phyloP scores from a whole-genome alignment of 2,797 vertebrate species.

The Danio aesculapii region DNA sequence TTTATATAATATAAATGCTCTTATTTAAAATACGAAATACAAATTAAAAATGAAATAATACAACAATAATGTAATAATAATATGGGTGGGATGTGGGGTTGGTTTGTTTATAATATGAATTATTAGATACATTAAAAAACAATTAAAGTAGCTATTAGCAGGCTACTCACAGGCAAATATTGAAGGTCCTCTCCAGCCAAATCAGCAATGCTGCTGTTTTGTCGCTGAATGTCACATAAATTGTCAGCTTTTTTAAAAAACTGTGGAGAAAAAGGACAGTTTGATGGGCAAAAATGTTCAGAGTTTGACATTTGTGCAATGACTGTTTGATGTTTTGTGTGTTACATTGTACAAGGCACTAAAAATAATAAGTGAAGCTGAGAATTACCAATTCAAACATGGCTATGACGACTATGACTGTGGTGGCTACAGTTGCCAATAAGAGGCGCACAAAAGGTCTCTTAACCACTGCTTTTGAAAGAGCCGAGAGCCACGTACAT shows the following conservation, averaged over 20 bases:
- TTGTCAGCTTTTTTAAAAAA: conserved; percentile 55
- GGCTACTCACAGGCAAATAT: conserved; percentile 77
- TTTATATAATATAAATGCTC: too few relatives aligned
- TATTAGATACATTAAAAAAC: not conserved
- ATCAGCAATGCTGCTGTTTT: conserved; percentile 44
- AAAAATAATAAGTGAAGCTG: not conserved
- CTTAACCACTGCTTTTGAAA: conserved; percentile 88
- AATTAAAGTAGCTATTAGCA: not conserved
- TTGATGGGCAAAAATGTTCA: not conserved
- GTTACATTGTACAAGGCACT: not conserved
- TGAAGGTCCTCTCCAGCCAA: conserved; percentile 45
- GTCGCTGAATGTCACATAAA: not conserved
- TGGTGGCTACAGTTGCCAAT: conserved; percentile 82
- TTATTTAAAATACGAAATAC: not conserved
- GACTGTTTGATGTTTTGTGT: not conserved
- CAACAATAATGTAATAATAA: not conserved
- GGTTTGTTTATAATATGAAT: not conserved
- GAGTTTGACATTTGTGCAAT: not conserved
- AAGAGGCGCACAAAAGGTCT: conserved; percentile 86
- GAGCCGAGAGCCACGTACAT: conserved; percentile 76
- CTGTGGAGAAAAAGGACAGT: conserved; percentile 58
- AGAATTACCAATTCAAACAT: conserved; percentile 87
- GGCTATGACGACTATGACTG: conserved; percentile 84
- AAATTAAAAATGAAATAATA: not conserved
- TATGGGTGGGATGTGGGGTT: not conserved